A percentile compares a stretch with the other conserved stretches of the same genome.
These are phyloP conservation scores for Cirrhinus molitorella DNA, from an alignment of 2,797 vertebrate genomes.

Conservation along the genomic window DNA sequence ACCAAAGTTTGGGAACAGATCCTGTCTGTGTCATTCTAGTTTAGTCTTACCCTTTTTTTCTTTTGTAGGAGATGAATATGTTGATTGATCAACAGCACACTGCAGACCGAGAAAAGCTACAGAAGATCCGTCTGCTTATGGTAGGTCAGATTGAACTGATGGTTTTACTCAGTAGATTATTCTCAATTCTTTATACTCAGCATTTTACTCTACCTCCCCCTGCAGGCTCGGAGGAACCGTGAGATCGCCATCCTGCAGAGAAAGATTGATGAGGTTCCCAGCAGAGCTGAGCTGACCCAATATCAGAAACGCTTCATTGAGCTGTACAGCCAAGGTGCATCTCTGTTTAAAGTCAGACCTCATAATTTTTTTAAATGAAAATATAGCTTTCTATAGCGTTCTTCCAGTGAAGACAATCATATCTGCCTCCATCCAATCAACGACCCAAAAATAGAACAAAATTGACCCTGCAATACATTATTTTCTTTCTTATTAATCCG, in stretches of 20 bases:
- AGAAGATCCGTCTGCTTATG: slow-evolving; percentile 95
- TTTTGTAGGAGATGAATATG: slow-evolving; percentile 84
- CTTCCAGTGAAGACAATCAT: neutral
- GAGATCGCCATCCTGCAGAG: slow-evolving; percentile 97
- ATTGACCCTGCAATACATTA: neutral
- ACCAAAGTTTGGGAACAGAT: neutral
- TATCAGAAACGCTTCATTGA: slow-evolving; percentile 99
- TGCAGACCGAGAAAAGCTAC: slow-evolving; percentile 90
- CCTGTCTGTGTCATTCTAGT: neutral
- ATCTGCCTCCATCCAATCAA: neutral
- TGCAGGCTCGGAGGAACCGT: slow-evolving; percentile 93
- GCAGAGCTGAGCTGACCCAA: slow-evolving; percentile 94
- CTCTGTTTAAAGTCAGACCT: slow-evolving; percentile 50
- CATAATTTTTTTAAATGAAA: neutral
- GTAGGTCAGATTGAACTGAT: slow-evolving; percentile 71
- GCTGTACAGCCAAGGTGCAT: slow-evolving; percentile 94
- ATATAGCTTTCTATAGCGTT: no score
- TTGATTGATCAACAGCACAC: slow-evolving; percentile 89
- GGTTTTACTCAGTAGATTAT: neutral
- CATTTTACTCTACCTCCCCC: slow-evolving; percentile 24
- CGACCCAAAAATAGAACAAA: neutral
- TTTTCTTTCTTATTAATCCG: neutral
- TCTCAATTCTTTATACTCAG: neutral
- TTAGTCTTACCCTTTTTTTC: neutral
- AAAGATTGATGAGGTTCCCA: slow-evolving; percentile 97